These are phyloP conservation scores for Buathra laborator DNA, from an alignment of 2,888 invertebrate genomes.

Conservation along the genomic window DNA sequence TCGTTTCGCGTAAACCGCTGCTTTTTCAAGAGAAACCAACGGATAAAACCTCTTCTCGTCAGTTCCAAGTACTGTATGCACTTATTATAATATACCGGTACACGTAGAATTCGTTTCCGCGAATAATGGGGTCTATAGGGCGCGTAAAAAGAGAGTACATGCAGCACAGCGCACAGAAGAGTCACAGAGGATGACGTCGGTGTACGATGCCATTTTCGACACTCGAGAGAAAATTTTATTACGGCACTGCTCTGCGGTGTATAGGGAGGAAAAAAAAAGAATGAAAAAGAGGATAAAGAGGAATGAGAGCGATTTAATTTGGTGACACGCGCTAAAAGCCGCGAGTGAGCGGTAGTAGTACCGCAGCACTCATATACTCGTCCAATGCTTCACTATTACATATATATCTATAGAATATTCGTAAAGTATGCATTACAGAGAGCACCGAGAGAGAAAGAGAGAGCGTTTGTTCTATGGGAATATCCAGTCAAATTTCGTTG, in stretches of 20 bases:
- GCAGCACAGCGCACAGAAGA: neutral
- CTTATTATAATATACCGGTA: neutral
- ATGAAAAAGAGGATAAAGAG: slow-evolving; percentile 4
- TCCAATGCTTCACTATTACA: neutral
- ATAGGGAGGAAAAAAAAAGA: neutral
- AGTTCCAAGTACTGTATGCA: slow-evolving; percentile 28
- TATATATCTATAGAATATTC: neutral
- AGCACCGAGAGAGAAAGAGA: neutral
- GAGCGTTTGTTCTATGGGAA: neutral
- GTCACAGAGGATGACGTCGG: neutral
- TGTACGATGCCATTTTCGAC: slow-evolving; percentile 2
- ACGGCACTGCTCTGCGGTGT: slow-evolving; percentile 1
- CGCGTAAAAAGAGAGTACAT: neutral
- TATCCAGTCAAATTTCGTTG: slow-evolving; percentile 47
- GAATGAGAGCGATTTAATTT: slow-evolving; percentile 40
- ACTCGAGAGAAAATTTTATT: slow-evolving; percentile 43
- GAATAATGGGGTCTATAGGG: neutral
- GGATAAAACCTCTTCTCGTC: slow-evolving; percentile 42
- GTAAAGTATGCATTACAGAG: neutral
- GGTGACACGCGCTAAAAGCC: slow-evolving; percentile 41
- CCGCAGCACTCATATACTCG: neutral
- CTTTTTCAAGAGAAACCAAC: slow-evolving; percentile 24
- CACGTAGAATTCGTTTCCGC: neutral
- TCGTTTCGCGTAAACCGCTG: slow-evolving; percentile 22
- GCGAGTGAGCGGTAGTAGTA: slow-evolving; percentile 1